Conservation (phyloP, 2,888 invertebrate genomes). For the Papilio protenor region DNA sequence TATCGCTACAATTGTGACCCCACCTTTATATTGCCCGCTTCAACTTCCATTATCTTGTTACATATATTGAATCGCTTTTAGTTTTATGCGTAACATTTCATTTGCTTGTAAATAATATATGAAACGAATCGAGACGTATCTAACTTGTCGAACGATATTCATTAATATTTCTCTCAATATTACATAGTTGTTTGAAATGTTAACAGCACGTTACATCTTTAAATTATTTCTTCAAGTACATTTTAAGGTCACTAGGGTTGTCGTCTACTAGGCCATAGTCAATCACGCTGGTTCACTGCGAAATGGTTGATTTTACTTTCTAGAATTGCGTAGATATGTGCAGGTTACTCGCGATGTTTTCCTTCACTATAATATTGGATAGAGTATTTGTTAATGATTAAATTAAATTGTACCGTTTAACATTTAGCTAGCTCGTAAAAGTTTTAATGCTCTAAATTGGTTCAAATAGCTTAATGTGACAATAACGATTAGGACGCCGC, state of each 20-base stretch:
- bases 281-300: neutral
- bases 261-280: neutral
- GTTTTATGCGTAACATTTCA: slow-evolving; percentile 27
- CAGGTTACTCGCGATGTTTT: too few relatives aligned
- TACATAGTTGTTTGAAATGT: neutral
- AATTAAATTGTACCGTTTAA: neutral
- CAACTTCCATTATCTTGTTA: slow-evolving; percentile 32
- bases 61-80: slow-evolving; percentile 28
- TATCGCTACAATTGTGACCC: neutral
- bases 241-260: neutral
- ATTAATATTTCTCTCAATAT: neutral
- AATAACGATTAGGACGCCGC: neutral
- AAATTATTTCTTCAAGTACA: neutral
- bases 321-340: too few relatives aligned
- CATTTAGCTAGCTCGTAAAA: neutral
- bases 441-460: neutral
- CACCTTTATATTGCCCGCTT: slow-evolving; percentile 13
- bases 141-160: neutral
- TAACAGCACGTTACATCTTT: neutral
- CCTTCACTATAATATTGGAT: too few relatives aligned
- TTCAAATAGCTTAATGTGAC: slow-evolving; percentile 4
- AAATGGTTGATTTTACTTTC: neutral
- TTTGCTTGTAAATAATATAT: slow-evolving; percentile 28
- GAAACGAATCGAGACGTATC: slow-evolving; percentile 3
- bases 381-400: neutral